A percentile compares a stretch with the other conserved stretches of the same genome.
These are phyloP conservation scores for Drosophila algonquin DNA, from an alignment of 2,888 invertebrate species.

Conservation along the genomic window DNA sequence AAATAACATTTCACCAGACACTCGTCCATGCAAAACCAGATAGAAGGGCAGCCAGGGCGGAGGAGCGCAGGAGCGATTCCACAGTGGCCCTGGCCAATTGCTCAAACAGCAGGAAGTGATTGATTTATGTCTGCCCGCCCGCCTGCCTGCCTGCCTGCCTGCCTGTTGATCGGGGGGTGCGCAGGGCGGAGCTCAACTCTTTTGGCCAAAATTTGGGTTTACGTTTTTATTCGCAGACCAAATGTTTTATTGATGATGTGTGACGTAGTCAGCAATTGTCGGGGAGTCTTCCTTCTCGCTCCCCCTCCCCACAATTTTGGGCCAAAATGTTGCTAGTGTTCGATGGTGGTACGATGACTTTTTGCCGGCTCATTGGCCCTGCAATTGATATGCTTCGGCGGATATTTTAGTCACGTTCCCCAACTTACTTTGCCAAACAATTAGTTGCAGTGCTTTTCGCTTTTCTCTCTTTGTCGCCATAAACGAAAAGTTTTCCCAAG, in stretches of 20 bases:
- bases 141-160: background rate
- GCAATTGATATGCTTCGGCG: constrained; percentile 64
- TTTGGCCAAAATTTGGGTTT: constrained; percentile 68
- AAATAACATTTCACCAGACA: constrained; percentile 61
- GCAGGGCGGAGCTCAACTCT: constrained; percentile 26
- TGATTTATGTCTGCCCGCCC: constrained; percentile 61
- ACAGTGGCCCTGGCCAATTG: constrained; percentile 38
- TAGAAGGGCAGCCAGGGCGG: constrained; percentile 14
- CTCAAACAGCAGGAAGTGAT: constrained; percentile 71
- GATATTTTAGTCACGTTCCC: constrained; percentile 69
- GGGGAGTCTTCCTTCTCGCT: background rate
- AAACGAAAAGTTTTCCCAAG: constrained; percentile 55
- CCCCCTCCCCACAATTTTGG: background rate
- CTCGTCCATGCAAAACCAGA: constrained; percentile 37
- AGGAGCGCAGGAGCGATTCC: constrained; percentile 1
- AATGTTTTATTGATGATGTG: constrained; percentile 76
- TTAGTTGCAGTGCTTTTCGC: constrained; percentile 61
- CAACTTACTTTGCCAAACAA: constrained; percentile 72
- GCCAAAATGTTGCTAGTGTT: constrained; percentile 29
- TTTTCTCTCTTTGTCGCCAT: background rate
- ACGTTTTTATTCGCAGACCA: constrained; percentile 54
- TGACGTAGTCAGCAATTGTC: constrained; percentile 45
- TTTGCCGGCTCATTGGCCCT: constrained; percentile 62
- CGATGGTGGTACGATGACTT: constrained; percentile 30
- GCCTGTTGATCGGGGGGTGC: constrained; percentile 26